phyloP scores from a whole-genome alignment of 2,113 vertebrate genomes.

The Apodemus sylvaticus region DNA sequence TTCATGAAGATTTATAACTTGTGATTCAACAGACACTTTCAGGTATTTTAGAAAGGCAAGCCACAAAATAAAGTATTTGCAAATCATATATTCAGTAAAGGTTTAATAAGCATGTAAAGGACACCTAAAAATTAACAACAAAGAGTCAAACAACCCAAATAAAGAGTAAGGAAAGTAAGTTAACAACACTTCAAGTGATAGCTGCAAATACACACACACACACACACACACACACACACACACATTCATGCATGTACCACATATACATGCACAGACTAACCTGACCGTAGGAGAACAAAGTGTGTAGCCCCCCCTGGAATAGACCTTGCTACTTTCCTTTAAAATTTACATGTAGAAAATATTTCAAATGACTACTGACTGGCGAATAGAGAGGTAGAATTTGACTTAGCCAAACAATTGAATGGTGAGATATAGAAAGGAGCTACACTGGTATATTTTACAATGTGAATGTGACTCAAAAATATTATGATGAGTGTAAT shows the following conservation, averaged over 20 bases:
- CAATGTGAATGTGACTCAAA: neutral
- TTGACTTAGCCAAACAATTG: neutral
- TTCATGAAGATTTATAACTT: neutral
- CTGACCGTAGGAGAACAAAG: neutral
- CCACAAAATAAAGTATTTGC: neutral
- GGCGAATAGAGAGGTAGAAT: constrained; percentile 17
- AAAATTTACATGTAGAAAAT: neutral
- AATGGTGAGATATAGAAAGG: neutral
- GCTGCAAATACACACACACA: neutral
- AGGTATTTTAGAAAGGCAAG: neutral
- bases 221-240: neutral
- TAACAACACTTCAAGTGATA: neutral
- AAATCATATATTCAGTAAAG: neutral
- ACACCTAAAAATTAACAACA: neutral
- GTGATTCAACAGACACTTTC: neutral
- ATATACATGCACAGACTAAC: neutral
- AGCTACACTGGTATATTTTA: neutral
- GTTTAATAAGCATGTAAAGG: neutral
- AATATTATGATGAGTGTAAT: neutral
- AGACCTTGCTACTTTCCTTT: neutral
- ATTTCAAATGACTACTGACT: neutral
- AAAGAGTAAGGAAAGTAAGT: neutral
- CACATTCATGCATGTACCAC: neutral
- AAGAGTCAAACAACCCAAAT: neutral
- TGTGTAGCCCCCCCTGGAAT: neutral